Conservation (phyloP, 2,797 vertebrate species). For the Takifugu rubripes region DNA sequence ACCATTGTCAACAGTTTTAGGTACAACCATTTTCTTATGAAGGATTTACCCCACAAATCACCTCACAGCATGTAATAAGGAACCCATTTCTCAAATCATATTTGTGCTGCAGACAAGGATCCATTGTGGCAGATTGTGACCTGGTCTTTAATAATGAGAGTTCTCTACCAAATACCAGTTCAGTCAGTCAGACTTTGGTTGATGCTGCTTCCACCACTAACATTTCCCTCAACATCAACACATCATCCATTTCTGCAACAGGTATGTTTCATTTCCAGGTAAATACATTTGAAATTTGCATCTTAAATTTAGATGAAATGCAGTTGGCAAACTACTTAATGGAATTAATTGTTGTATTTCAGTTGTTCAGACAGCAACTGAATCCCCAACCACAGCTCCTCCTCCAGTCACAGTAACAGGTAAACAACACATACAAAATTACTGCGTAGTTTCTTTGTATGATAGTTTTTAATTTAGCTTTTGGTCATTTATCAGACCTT, state of each 20-base stretch:
- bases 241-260: slow-evolving; percentile 12
- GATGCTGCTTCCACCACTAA: neutral
- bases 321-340: no score
- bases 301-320: no score
- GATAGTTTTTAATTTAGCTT: no score
- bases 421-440: no score
- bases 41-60: no score
- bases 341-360: no score
- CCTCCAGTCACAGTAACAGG: no score
- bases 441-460: no score
- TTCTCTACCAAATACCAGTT: neutral
- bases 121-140: slow-evolving; percentile 8
- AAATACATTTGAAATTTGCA: neutral
- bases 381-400: no score
- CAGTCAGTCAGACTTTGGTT: neutral
- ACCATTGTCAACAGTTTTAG: slow-evolving; percentile 27
- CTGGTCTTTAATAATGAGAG: slow-evolving; percentile 6
- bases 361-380: no score
- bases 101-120: slow-evolving; percentile 1
- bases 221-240: slow-evolving; percentile 9
- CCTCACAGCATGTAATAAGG: neutral
- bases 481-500: no score
- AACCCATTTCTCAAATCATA: neutral
- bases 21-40: slow-evolving; percentile 11
- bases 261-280: neutral